Percentiles rank a stretch among this genome's conserved stretches.
Conservation (phyloP, 2,797 vertebrate species). For the Lophotriccus pileatus region DNA sequence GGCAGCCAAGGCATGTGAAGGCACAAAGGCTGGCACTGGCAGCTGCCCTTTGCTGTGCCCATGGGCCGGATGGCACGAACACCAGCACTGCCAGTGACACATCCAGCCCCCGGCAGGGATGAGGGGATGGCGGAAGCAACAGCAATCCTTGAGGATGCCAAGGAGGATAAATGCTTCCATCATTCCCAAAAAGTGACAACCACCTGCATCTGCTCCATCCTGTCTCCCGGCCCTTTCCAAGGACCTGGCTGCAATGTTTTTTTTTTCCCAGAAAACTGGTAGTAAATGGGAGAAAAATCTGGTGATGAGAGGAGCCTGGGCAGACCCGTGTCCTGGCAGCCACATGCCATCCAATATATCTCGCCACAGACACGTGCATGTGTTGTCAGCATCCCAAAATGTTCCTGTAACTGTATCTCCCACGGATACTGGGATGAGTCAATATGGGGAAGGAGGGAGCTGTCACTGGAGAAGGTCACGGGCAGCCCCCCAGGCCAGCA, state of each 20-base stretch:
- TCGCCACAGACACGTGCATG: neutral
- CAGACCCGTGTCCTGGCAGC: neutral
- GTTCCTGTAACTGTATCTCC: neutral
- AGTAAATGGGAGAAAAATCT: neutral
- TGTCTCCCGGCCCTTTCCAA: fast-evolving
- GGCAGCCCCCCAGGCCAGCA: neutral
- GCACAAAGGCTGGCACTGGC: neutral
- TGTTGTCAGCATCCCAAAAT: slow-evolving; percentile 9
- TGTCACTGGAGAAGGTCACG: neutral
- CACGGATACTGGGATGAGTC: neutral
- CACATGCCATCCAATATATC: neutral
- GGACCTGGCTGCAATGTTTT: fast-evolving
- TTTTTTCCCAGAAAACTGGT: neutral
- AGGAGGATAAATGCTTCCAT: neutral
- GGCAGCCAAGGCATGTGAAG: neutral
- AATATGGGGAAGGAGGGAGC: neutral
- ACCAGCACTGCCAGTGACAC: neutral
- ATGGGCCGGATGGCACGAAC: neutral
- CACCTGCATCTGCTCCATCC: neutral
- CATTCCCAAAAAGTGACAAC: neutral
- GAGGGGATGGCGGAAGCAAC: neutral
- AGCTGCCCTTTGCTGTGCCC: slow-evolving; percentile 6
- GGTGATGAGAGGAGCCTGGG: neutral
- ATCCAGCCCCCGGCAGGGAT: fast-evolving
- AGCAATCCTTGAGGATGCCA: neutral